A percentile compares a stretch with the other conserved stretches of the same genome.
These are phyloP conservation scores for Epinotia ramella DNA, from an alignment of 2,888 invertebrate genomes.

Conservation along the genomic window DNA sequence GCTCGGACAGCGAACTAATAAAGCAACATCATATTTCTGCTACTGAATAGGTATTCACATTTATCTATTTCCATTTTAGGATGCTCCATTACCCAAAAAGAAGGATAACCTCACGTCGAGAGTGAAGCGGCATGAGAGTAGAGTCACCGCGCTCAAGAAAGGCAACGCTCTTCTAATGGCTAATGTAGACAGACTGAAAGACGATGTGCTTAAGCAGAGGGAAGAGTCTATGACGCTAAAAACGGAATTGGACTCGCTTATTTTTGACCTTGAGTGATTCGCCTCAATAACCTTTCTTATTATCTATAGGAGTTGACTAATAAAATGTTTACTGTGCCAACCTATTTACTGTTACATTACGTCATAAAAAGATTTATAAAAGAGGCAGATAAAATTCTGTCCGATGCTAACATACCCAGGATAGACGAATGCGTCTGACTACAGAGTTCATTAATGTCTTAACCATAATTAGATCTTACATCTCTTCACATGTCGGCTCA, in stretches of 20 bases:
- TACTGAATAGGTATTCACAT: background rate
- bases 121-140: constrained; percentile 91
- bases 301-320: constrained; percentile 11
- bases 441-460: no score
- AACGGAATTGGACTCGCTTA: constrained; percentile 93
- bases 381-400: no score
- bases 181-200: constrained; percentile 94
- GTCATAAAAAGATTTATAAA: no score
- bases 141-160: constrained; percentile 92
- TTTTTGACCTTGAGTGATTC: constrained; percentile 92
- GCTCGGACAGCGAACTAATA: background rate
- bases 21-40: background rate
- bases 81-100: constrained; percentile 88
- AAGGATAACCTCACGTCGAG: constrained; percentile 87
- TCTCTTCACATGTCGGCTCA: no score
- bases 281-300: background rate
- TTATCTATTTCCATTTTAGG: constrained; percentile 69
- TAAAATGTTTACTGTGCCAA: background rate
- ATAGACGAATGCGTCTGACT: no score
- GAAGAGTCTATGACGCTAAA: constrained; percentile 91
- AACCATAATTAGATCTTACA: no score
- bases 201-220: constrained; percentile 93
- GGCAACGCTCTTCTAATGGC: constrained; percentile 95
- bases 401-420: no score
- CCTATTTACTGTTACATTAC: no score